Evolutionary conservation across 2,797 vertebrate species (phyloP), one percentile per base, ranked within the genome.

Genomic region (Pampus argenteus): DNA sequence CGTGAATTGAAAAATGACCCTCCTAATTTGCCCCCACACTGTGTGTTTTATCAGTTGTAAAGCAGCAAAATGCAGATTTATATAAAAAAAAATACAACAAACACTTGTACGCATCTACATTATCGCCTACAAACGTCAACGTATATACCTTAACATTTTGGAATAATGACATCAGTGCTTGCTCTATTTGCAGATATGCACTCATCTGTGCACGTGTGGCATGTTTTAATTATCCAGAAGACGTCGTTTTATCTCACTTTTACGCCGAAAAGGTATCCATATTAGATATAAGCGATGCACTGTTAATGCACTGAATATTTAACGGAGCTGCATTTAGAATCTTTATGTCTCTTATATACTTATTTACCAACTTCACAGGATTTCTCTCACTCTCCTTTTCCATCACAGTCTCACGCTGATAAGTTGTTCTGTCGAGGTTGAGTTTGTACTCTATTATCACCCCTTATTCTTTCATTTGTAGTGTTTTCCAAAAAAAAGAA

Each of bases 301-400:
- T 78, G 76, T 75, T 71, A 49, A 51, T 59, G 45, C 26, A 10
- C 25, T 78, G 76, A 76, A 73, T 80, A 76, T 84, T 58, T 78
- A 60, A 61, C 45, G 47, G 51, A 3, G 11, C 13, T 64, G 18
- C 8, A 79, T 68, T 74, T 17, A 42, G 48, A 7, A 28, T 66
- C 60, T 60, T 65, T n/a, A 65, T n/a, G n/a, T n/a, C n/a, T n/a
- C n/a, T n/a, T n/a, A n/a, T n/a, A n/a, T n/a, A n/a, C n/a, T 76
- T 66, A 31, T 70, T 71, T 66, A 59, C 31, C 67, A 31, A 64
- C 61, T 57, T 77, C 9, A 59, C 28, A 56, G 14, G n/a, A 60
- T 64, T 68, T 34, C 58, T 66, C 40, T 70, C 20, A 34, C 31
- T 15, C 36, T 76, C 74, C 18, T 52, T 48, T 63, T 38, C 59